Evolutionary conservation across 1,140 invertebrate species (phyloP).

Genomic region (Drosophila parvula): DNA sequence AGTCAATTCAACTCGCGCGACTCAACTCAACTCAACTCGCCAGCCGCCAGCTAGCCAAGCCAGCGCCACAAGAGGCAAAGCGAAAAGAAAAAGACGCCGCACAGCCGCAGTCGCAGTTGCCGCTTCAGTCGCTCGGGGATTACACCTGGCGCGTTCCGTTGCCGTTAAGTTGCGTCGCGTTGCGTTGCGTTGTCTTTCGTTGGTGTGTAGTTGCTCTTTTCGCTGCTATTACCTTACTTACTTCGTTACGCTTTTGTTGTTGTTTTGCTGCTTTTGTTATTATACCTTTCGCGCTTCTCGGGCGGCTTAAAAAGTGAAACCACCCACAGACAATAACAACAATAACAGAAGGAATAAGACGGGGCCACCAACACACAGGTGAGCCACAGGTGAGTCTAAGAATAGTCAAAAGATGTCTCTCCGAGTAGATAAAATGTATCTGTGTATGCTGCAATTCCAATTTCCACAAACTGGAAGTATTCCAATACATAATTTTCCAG

Average conservation of each 20-base stretch:
- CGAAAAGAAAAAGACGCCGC: constrained; percentile 49
- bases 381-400: constrained; percentile 13
- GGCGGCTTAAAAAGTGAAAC: constrained; percentile 68
- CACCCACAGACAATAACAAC: constrained; percentile 1
- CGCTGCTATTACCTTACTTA: constrained; percentile 7
- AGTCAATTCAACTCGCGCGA: constrained; percentile 9
- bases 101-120: constrained; percentile 40
- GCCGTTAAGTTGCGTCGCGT: constrained; percentile 1
- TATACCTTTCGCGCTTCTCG: neutral
- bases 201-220: neutral
- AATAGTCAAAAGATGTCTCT: neutral
- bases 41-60: neutral
- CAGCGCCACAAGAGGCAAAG: constrained; percentile 43
- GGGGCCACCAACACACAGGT: constrained; percentile 8
- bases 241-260: neutral
- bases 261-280: neutral
- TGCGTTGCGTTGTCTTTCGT: neutral
- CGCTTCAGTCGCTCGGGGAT: constrained; percentile 20
- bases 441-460: constrained; percentile 1
- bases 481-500: neutral
- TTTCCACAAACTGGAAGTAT: constrained; percentile 8
- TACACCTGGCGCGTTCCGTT: constrained; percentile 30
- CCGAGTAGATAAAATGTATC: neutral
- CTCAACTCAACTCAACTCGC: constrained; percentile 5
- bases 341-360: neutral